Evolutionary conservation across 2,113 vertebrate genomes (phyloP).

Genomic region (Tragelaphus strepsiceros): DNA sequence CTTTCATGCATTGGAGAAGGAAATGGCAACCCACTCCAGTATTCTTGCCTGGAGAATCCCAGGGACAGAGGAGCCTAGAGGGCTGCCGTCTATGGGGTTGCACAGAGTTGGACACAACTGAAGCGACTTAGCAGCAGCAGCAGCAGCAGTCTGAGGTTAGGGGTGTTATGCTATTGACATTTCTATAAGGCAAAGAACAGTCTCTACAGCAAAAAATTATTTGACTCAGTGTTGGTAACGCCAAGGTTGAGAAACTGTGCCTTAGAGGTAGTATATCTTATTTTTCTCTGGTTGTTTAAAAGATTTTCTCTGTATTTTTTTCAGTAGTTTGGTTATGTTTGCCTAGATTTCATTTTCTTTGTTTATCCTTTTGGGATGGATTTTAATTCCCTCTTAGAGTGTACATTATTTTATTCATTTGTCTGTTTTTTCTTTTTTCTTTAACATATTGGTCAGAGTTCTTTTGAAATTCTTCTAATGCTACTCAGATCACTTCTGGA

Average conservation of each 20-base stretch:
- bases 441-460: background rate
- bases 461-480: background rate
- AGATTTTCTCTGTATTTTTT: background rate
- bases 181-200: background rate
- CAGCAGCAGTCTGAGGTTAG: background rate
- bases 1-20: too few species aligned
- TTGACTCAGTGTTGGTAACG: background rate
- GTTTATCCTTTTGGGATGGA: background rate
- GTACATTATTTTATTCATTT: background rate
- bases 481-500: background rate
- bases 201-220: background rate
- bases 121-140: too few species aligned
- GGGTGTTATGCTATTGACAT: background rate
- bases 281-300: background rate
- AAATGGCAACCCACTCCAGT: too few species aligned
- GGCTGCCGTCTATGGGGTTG: too few species aligned
- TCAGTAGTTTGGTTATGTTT: background rate
- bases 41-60: too few species aligned
- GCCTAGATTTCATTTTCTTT: background rate
- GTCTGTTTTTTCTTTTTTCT: background rate
- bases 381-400: background rate
- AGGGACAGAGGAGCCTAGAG: too few species aligned
- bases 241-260: background rate
- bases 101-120: too few species aligned
- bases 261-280: background rate